These are phyloP conservation scores for Neogobius melanostomus DNA, from an alignment of 2,113 vertebrate genomes.

Conservation along the genomic window DNA sequence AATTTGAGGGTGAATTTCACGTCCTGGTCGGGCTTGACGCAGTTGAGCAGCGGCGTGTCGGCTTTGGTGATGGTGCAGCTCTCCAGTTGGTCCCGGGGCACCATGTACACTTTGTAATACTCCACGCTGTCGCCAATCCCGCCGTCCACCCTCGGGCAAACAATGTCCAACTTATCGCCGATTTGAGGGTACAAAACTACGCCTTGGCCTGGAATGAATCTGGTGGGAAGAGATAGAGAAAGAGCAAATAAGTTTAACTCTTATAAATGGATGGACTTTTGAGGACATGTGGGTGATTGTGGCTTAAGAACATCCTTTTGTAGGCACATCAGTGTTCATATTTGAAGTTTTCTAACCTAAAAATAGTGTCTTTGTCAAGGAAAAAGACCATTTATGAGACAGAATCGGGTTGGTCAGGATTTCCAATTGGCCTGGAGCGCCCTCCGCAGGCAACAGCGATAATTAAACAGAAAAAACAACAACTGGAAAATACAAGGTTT, in stretches of 20 bases:
- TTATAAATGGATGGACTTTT: too few species aligned
- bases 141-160: conserved; percentile 96
- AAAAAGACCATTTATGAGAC: too few species aligned
- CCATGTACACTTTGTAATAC: conserved; percentile 99
- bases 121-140: conserved; percentile 88
- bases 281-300: too few species aligned
- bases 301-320: too few species aligned
- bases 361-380: too few species aligned
- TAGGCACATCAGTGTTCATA: too few species aligned
- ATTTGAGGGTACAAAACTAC: conserved; percentile 98
- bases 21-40: conserved; percentile 96
- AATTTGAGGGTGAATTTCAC: conserved; percentile 99
- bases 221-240: conserved; percentile 58
- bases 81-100: conserved; percentile 94
- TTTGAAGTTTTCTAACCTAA: too few species aligned
- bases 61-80: conserved; percentile 96
- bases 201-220: conserved; percentile 95
- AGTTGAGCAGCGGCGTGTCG: conserved; percentile 96
- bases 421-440: too few species aligned
- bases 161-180: conserved; percentile 99
- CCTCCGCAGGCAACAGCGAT: too few species aligned
- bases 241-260: not conserved
- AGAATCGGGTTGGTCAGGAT: too few species aligned
- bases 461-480: too few species aligned
- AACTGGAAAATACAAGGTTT: too few species aligned